phyloP scores from a whole-genome alignment of 2,888 invertebrate species.

The Camponotus fellah region DNA sequence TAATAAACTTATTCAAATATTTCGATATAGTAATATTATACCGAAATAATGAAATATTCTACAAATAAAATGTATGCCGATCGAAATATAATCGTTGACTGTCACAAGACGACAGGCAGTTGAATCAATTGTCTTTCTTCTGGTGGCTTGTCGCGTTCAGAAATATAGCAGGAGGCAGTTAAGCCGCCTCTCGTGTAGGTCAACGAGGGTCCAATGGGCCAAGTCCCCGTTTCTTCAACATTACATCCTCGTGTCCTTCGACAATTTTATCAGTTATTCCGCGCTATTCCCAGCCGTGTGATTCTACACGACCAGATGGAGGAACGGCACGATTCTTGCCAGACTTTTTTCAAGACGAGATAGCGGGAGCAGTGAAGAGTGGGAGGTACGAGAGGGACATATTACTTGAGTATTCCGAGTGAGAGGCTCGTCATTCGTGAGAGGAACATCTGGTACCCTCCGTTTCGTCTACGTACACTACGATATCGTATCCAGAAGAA shows the following conservation, averaged over 20 bases:
- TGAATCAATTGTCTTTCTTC: constrained; percentile 31
- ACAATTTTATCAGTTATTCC: constrained; percentile 77
- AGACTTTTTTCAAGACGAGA: constrained; percentile 38
- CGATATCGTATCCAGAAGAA: constrained; percentile 55
- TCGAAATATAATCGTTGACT: constrained; percentile 28
- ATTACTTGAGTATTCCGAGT: constrained; percentile 73
- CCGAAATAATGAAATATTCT: constrained; percentile 20
- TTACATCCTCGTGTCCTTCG: constrained; percentile 64
- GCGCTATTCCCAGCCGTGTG: constrained; percentile 76
- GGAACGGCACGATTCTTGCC: constrained; percentile 52
- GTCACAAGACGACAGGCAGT: not conserved
- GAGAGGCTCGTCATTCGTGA: constrained; percentile 73
- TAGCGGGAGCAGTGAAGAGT: not conserved
- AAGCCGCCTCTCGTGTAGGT: constrained; percentile 40
- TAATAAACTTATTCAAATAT: constrained; percentile 24
- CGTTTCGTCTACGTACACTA: constrained; percentile 50
- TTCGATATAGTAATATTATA: constrained; percentile 17
- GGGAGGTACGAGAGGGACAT: constrained; percentile 6
- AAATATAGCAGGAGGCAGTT: constrained; percentile 13
- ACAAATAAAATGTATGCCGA: constrained; percentile 13
- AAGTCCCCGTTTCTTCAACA: constrained; percentile 39
- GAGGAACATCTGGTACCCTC: constrained; percentile 63
- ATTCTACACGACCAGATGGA: constrained; percentile 64
- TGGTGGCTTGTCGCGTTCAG: constrained; percentile 29
- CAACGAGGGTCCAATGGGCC: constrained; percentile 34